Base-by-base conservation (phyloP, 2,888 invertebrate genomes). In the Ctena decussata region DNA sequence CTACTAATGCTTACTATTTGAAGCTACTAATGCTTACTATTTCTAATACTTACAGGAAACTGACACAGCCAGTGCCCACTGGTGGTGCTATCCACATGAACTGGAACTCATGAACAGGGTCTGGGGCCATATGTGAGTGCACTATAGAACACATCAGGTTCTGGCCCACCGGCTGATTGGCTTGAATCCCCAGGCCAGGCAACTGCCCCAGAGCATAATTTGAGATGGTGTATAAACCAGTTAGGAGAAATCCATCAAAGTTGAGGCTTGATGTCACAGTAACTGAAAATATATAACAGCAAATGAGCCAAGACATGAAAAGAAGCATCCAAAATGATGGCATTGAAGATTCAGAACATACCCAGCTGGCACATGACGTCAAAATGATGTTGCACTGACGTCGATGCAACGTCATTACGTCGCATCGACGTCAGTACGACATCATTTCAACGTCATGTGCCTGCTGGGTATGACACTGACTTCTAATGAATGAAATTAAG, bases 21-120 rank as follows among this genome's bases (percentile, higher is more conserved):
- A n/a, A n/a, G n/a, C n/a, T n/a, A n/a, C n/a, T n/a, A n/a, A n/a
- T n/a, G n/a, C n/a, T n/a, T n/a, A n/a, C n/a, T n/a, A n/a, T n/a
- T n/a, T n/a, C n/a, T n/a, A n/a, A n/a, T n/a, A 93, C 95, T 93
- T 90, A 96, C 96, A 95, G 82, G 84, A 96, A 96, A 82, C 94
- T 95, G 53, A 96, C 93, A 91, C 96, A 96, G 35, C 96, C 96
- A 11, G 95, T 94, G 11, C 95, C 95, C 37, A 89, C 80, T n/a
- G 93, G 93, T 15, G 96, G 96, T 6, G 95, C 95, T 85, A 93
- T 90, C 95, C 96, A 96, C 32, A 93, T 85, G 91, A 96, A 95
- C 18, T 86, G 84, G 27, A 96, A 84, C 60, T 92, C 88, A 24
- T 95, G 94, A 37, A 92, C 91, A 5, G 95, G 95, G 3, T 84